Base-by-base conservation (phyloP, 2,797 vertebrate genomes). In the Hephaestus fuliginosus region DNA sequence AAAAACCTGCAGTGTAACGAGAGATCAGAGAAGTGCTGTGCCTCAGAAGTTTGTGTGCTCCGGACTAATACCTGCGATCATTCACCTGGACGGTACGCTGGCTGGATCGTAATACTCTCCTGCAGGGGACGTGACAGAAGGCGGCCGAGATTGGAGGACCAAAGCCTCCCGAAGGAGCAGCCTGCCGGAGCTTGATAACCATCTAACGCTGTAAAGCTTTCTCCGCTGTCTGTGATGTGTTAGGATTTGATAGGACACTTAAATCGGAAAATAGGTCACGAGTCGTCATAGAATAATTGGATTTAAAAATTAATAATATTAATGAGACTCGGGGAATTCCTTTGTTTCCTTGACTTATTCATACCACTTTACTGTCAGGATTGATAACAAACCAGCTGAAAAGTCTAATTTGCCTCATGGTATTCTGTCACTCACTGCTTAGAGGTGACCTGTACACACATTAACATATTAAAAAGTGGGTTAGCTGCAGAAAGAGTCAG, bases 271-370 rank as follows among this genome's bases (percentile, higher is more conserved):
- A 93, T 95, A 86, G 95, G 96, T 95, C 95, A 95, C 64, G 70
- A 91, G 91, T 86, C 66, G 75, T 88, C 79, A 76, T 89, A 86
- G 86, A 90, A 94, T 95, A 94, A 95, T 95, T 95, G 93, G 88
- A 93, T 95, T 95, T 93, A 95, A 96, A 95, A 93, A 95, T 96
- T 95, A 89, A 95, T 92, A 89, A 75, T 91, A 95, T 95, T 94
- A 95, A 95, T 95, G 93, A 91, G 87, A 90, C 82, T 76, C 57
- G 17, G 89, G 89, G 90, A 89, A 91, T 93, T 92, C 86, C 86
- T 92, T 94, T 94, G 91, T 94, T 93, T 93, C 84, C 39, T 64
- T 90, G 83, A 93, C 92, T 94, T 92, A 94, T 95, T 95, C 90
- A 93, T 91, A 85, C 76, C 85, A 86, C 89, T 87, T 83, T 80